phyloP scores from a whole-genome alignment of 2,888 invertebrate species.

The Hymenopus coronatus region DNA sequence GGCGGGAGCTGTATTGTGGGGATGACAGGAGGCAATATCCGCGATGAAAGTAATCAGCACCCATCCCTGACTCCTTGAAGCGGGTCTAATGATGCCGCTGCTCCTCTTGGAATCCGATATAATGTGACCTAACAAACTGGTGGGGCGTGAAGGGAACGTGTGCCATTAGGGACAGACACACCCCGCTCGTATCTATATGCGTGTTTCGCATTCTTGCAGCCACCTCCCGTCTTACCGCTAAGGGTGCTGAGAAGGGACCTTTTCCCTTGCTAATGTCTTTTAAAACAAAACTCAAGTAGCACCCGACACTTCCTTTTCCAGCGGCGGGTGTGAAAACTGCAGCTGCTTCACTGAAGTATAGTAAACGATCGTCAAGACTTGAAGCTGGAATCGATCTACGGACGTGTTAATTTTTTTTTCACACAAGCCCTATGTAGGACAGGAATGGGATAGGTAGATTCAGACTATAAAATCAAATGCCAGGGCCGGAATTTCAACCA shows the following conservation, averaged over 20 bases:
- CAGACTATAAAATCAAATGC: too few species aligned
- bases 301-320: neutral
- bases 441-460: too few species aligned
- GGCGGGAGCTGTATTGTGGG: neutral
- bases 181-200: neutral
- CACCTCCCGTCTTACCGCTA: neutral
- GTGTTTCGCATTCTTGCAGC: conserved; percentile 15
- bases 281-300: conserved; percentile 15
- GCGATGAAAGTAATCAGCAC: neutral
- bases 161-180: conserved; percentile 1
- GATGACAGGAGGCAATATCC: neutral
- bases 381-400: too few species aligned
- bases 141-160: conserved; percentile 11
- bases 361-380: too few species aligned
- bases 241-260: neutral
- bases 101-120: conserved; percentile 15
- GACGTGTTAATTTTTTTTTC: too few species aligned
- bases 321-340: neutral
- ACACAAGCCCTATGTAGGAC: too few species aligned
- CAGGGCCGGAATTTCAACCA: too few species aligned
- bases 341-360: neutral
- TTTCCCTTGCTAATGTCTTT: conserved; percentile 14
- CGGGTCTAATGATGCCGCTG: conserved; percentile 6
- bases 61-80: neutral
- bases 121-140: conserved; percentile 19